phyloP scores from a whole-genome alignment of 2,113 vertebrate species.

The Brachyhypopomus occidentalis region DNA sequence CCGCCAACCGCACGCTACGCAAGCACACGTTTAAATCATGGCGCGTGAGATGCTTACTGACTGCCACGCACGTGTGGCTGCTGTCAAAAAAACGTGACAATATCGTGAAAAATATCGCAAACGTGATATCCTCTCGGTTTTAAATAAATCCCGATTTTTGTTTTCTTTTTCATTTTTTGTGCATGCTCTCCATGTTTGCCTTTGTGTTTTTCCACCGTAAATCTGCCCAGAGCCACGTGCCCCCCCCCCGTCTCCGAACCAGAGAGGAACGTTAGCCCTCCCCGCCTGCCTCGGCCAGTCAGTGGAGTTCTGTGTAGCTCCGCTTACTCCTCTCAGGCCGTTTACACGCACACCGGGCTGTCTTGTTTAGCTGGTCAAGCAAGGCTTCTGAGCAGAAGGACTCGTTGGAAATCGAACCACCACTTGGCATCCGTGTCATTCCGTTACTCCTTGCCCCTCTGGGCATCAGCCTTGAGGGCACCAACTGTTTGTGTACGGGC shows the following conservation, averaged over 20 bases:
- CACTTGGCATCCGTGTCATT: slow-evolving; percentile 51
- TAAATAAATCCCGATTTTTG: not conserved
- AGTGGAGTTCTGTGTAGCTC: slow-evolving; percentile 48
- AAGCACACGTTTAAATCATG: not conserved
- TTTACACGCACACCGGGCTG: slow-evolving; percentile 46
- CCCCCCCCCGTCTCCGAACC: not conserved
- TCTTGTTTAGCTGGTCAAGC: slow-evolving; percentile 47
- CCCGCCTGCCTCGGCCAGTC: slow-evolving; percentile 33
- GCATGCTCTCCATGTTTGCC: not conserved
- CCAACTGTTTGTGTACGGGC: not conserved
- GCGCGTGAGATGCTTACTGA: not conserved
- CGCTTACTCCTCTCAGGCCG: slow-evolving; percentile 51
- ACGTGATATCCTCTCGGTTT: not conserved
- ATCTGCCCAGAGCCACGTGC: not conserved
- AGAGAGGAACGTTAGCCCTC: not conserved
- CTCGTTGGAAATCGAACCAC: slow-evolving; percentile 47
- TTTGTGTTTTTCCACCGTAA: not conserved
- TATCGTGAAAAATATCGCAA: not conserved
- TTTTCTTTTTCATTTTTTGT: not conserved
- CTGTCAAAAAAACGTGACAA: slow-evolving; percentile 1
- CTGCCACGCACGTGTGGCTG: not conserved
- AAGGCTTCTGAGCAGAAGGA: slow-evolving; percentile 43
- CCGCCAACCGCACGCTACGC: not conserved
- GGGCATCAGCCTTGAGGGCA: not conserved
- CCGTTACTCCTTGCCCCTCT: slow-evolving; percentile 6